Evolutionary conservation across 1,140 invertebrate species (phyloP).

Genomic region (Zaprionus nigranus): DNA sequence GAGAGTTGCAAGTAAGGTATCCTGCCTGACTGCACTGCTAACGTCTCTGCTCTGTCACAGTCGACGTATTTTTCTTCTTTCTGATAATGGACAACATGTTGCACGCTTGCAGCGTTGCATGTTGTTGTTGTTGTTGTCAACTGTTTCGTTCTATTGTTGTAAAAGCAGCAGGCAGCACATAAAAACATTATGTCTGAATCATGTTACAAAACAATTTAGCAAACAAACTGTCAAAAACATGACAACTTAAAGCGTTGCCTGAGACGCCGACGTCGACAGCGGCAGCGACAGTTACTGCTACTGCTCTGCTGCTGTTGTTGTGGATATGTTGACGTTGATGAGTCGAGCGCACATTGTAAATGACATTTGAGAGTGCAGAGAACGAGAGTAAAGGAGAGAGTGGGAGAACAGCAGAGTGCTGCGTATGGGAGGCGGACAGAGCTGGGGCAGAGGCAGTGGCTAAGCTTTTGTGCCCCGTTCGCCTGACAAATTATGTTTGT

Average conservation of each 20-base stretch:
- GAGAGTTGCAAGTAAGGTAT: background rate
- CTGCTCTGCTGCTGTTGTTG: conserved; percentile 18
- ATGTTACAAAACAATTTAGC: conserved; percentile 82
- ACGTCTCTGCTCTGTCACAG: background rate
- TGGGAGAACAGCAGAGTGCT: background rate
- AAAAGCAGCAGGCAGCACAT: conserved; percentile 33
- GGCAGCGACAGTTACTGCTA: background rate
- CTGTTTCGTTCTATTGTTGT: conserved; percentile 46
- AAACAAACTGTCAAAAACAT: conserved; percentile 82
- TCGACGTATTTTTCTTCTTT: background rate
- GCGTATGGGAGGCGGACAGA: background rate
- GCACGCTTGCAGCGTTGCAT: conserved; percentile 52
- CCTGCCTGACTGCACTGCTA: conserved; percentile 2
- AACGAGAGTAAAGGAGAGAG: background rate
- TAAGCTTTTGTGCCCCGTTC: conserved; percentile 12
- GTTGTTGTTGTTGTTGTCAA: conserved; percentile 32
- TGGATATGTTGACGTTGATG: conserved; percentile 65
- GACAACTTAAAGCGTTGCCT: conserved; percentile 74
- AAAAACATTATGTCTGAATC: conserved; percentile 68
- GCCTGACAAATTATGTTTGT: conserved; percentile 62
- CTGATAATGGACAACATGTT: conserved; percentile 53
- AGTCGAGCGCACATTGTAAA: conserved; percentile 71
- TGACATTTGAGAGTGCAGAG: conserved; percentile 60
- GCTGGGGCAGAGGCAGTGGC: conserved; percentile 6
- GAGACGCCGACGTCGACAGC: conserved; percentile 40